A percentile compares a stretch with the other conserved stretches of the same genome.
Conservation (phyloP, 2,113 vertebrate genomes). For the Rhea pennata region DNA sequence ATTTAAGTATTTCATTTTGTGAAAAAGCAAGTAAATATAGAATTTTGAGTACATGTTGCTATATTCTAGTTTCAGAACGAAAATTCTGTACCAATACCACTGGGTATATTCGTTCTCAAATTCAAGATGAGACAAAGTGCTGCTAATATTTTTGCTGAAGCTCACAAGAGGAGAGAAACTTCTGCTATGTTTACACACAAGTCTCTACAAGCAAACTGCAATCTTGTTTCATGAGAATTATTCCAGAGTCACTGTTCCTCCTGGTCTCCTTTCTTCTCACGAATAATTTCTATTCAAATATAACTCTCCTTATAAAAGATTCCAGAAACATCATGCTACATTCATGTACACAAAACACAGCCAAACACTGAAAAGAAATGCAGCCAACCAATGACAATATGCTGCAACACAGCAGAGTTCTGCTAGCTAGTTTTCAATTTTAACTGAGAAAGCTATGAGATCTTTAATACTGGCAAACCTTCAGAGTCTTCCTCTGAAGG, state of each 20-base stretch:
- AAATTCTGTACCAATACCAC: not conserved
- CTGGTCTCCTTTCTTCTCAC: not conserved
- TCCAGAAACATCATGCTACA: not conserved
- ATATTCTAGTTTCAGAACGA: not conserved
- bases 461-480: not conserved
- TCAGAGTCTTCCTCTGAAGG: not conserved
- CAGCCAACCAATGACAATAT: not conserved
- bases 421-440: not conserved
- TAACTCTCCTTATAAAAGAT: not conserved
- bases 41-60: not conserved
- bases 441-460: not conserved
- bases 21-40: not conserved
- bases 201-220: not conserved
- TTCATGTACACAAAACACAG: not conserved
- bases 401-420: not conserved
- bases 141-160: not conserved
- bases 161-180: not conserved
- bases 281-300: conserved; percentile 9
- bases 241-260: not conserved
- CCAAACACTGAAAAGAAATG: not conserved
- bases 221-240: not conserved
- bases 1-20: not conserved
- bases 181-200: not conserved
- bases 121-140: not conserved
- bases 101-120: not conserved